Evolutionary conservation across 2,113 vertebrate species (phyloP).

Genomic region (Sphyrna mokarran): DNA sequence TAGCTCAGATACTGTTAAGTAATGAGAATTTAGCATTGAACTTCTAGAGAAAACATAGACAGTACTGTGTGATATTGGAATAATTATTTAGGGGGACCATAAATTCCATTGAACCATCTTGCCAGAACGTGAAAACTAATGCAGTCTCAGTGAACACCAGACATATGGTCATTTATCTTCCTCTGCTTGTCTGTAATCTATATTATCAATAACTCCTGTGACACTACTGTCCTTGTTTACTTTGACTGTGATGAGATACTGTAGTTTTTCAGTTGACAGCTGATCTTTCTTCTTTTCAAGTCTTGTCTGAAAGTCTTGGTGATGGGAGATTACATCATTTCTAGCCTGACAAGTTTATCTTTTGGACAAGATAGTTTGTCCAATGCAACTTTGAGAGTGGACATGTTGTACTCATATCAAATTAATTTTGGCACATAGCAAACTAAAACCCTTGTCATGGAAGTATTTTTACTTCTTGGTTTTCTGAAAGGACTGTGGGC

Average conservation of each 20-base stretch:
- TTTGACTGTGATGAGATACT: not conserved
- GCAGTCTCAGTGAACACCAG: not conserved
- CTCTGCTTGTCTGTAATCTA: not conserved
- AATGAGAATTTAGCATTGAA: not conserved
- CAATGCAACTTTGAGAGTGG: not conserved
- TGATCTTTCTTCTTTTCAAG: not conserved
- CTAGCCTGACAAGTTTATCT: not conserved
- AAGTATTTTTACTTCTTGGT: not conserved
- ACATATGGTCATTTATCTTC: not conserved
- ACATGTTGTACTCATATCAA: not conserved
- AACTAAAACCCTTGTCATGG: not conserved
- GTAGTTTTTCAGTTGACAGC: not conserved
- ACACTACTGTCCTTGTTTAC: constrained; percentile 6
- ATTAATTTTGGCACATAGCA: not conserved
- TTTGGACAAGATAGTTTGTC: not conserved
- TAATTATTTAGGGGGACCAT: not conserved
- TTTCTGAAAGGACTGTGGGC: not conserved
- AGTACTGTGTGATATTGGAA: not conserved
- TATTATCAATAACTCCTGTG: not conserved
- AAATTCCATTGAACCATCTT: not conserved
- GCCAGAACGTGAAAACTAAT: not conserved
- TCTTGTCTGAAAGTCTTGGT: not conserved
- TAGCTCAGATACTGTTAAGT: not conserved
- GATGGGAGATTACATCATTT: not conserved
- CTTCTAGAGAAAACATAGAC: not conserved